A percentile compares a stretch with the other conserved stretches of the same genome.
These are phyloP conservation scores for Sus cebifrons DNA, from an alignment of 2,797 vertebrate genomes.

Conservation along the genomic window DNA sequence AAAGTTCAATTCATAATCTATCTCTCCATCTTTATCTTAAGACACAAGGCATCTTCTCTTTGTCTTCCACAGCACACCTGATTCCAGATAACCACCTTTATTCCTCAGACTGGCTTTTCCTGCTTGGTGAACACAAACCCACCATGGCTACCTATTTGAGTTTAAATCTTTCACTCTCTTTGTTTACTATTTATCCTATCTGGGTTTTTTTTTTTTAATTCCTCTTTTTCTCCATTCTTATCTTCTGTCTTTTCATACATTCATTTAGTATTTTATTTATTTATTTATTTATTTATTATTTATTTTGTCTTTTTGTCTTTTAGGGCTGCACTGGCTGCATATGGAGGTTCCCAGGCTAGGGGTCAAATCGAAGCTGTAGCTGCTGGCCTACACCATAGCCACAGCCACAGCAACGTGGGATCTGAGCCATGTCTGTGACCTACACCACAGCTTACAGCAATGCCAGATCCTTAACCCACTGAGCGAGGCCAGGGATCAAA, in stretches of 20 bases:
- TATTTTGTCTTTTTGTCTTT: too few relatives aligned
- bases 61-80: neutral
- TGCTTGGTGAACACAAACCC: neutral
- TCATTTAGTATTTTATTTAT: slow-evolving; percentile 28
- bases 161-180: slow-evolving; percentile 17
- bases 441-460: too few relatives aligned
- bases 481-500: too few relatives aligned
- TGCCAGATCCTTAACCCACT: too few relatives aligned
- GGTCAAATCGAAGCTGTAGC: too few relatives aligned
- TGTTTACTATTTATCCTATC: neutral
- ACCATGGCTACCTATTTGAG: neutral
- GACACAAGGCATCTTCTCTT: neutral
- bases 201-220: neutral
- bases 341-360: too few relatives aligned
- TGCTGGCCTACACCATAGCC: too few relatives aligned
- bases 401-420: too few relatives aligned
- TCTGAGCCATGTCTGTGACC: too few relatives aligned
- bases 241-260: neutral
- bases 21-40: neutral
- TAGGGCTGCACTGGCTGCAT: too few relatives aligned
- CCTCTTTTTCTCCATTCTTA: neutral
- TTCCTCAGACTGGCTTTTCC: neutral
- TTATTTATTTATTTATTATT: too few relatives aligned
- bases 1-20: neutral
- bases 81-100: neutral